A percentile compares a stretch with the other conserved stretches of the same genome.
These are phyloP conservation scores for Drosophila pseudoobscura DNA, from an alignment of 1,140 invertebrate genomes.

Conservation along the genomic window DNA sequence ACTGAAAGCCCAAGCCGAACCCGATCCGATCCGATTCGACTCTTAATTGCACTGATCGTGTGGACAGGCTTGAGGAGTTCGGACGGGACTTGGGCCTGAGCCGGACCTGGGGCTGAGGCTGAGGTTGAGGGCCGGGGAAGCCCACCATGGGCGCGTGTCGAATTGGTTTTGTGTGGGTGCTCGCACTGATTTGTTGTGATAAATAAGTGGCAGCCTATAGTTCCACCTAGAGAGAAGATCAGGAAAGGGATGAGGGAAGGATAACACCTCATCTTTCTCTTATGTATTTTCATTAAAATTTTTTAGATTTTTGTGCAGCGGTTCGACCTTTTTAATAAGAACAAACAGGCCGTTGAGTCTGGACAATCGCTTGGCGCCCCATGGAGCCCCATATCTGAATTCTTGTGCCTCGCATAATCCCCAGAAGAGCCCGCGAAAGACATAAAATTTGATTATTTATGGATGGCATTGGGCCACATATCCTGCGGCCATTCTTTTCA, in stretches of 20 bases:
- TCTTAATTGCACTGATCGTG: conserved; percentile 79
- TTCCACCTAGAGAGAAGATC: conserved; percentile 6
- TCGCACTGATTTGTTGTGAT: conserved; percentile 80
- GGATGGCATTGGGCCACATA: conserved; percentile 77
- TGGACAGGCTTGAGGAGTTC: conserved; percentile 61
- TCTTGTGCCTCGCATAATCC: conserved; percentile 61
- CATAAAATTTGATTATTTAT: conserved; percentile 82
- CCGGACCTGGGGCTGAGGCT: neutral
- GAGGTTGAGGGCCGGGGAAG: conserved; percentile 8
- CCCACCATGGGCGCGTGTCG: conserved; percentile 76
- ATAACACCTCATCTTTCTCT: conserved; percentile 54
- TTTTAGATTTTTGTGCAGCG: conserved; percentile 62
- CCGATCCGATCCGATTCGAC: conserved; percentile 57
- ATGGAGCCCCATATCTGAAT: conserved; percentile 65
- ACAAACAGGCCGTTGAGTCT: conserved; percentile 80
- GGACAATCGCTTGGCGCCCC: conserved; percentile 78
- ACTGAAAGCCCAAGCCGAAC: conserved; percentile 24
- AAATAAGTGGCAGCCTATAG: conserved; percentile 74
- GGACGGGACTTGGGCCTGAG: conserved; percentile 4
- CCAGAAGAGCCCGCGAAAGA: conserved; percentile 61
- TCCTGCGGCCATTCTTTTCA: conserved; percentile 62
- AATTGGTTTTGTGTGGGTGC: conserved; percentile 81
- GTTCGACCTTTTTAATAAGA: conserved; percentile 64
- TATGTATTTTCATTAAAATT: conserved; percentile 78
- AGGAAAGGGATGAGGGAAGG: neutral